These are phyloP conservation scores for Emys orbicularis DNA, from an alignment of 2,797 vertebrate genomes.

Conservation along the genomic window DNA sequence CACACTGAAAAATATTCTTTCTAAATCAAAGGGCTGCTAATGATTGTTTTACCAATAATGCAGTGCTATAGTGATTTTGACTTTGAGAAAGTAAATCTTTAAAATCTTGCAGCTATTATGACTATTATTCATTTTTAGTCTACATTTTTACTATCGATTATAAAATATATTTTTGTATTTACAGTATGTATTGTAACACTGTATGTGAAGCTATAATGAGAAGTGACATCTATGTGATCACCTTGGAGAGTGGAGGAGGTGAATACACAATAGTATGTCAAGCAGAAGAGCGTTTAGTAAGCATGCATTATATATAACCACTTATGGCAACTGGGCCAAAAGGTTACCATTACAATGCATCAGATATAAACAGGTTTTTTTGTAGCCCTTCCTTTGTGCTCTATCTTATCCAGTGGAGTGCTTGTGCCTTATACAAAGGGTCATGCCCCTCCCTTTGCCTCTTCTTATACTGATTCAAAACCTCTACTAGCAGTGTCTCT, in stretches of 20 bases:
- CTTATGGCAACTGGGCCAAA: background rate
- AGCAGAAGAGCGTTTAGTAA: background rate
- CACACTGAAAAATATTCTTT: background rate
- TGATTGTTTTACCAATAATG: background rate
- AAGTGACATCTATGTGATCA: rapidly evolving
- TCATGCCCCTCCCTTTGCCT: background rate
- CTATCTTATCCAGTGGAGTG: background rate
- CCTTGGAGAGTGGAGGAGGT: background rate
- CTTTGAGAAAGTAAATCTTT: background rate
- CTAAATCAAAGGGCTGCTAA: background rate
- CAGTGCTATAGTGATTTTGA: background rate
- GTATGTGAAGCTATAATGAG: background rate
- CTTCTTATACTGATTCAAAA: background rate
- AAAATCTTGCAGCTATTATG: background rate
- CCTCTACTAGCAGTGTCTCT: background rate
- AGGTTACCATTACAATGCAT: background rate
- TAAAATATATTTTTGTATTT: background rate
- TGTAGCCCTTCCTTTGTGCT: background rate
- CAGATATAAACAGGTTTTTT: background rate
- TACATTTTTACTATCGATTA: background rate
- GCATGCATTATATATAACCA: background rate
- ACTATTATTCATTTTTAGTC: background rate
- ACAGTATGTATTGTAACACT: background rate
- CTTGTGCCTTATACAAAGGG: background rate
- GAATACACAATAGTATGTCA: background rate